Base-by-base conservation (phyloP, 2,113 vertebrate species). In the Channa maculata region DNA sequence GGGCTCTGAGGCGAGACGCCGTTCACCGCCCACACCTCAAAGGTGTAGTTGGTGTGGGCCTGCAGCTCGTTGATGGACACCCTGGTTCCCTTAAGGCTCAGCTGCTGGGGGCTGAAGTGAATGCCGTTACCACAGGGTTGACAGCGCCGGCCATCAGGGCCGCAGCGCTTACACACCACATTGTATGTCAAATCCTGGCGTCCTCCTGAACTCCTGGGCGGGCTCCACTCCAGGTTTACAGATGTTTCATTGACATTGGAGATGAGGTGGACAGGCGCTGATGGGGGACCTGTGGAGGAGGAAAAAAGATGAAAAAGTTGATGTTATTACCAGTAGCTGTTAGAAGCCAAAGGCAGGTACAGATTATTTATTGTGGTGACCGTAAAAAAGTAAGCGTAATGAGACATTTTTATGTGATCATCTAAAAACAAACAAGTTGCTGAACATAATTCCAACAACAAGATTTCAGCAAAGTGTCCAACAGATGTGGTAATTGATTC, bases 201-300 rank as follows among this genome's bases (percentile, higher is more conserved):
- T 6, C 98, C 98, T 0, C 98, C 98, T 0, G 92, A 94, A 88
- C 94, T 97, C 85, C 95, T 94, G 0, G 98, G 98, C 0, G 95
- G 63, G 60, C 94, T 99, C 98, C 98, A 99, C 78, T 99, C 98
- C 94, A 99, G 88, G 92, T 97, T 97, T 63, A 99, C 98, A 0
- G 98, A 99, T 0, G 98, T 99, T 93, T 99, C 98, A 0, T 99
- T 99, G 80, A 99, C 97, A 9, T 98, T 99, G 61, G 98, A 99
- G 89, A 99, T 99, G 85, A 99, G 94, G 87, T 97, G 96, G 67
- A 96, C 94, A 3, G 98, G 98, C 44, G 98, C 96, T 2, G 98
- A 95, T 0, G 98, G 98, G 68, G 98, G 98, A 0, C 97, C 98
- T 99, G 48, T 3, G 48, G 44, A 38, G 51, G n/a, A 57, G 48